Percentiles rank a stretch among this genome's conserved stretches.
These are phyloP conservation scores for Odontocolon sp. DNA, from an alignment of 2,888 invertebrate genomes.

Conservation along the genomic window DNA sequence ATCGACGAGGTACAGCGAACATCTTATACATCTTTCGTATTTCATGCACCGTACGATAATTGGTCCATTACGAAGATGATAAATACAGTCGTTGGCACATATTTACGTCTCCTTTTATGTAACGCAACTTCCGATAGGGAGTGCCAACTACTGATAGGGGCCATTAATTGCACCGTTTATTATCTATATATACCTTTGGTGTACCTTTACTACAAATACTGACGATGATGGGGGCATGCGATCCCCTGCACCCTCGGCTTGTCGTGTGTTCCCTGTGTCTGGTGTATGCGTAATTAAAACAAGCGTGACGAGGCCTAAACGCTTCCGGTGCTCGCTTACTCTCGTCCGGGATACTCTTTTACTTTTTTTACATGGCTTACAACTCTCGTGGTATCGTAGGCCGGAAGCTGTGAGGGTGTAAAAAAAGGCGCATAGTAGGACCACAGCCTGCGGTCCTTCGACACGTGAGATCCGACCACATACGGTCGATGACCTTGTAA, in stretches of 20 bases:
- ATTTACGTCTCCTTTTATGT: no score
- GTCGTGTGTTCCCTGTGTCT: conserved; percentile 51
- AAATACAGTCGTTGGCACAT: no score
- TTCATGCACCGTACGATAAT: no score
- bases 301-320: conserved; percentile 78
- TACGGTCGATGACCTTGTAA: conserved; percentile 54
- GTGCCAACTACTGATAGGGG: no score
- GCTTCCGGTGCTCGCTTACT: conserved; percentile 72
- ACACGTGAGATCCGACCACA: conserved; percentile 34
- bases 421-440: conserved; percentile 45
- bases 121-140: no score
- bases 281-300: conserved; percentile 72
- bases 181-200: not conserved
- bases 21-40: no score
- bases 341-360: conserved; percentile 6
- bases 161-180: no score
- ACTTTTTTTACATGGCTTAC: conserved; percentile 38
- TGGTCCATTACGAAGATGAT: no score
- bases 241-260: conserved; percentile 27
- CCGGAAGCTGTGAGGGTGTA: conserved; percentile 56
- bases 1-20: no score
- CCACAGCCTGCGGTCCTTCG: conserved; percentile 35
- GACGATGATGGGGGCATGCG: conserved; percentile 5
- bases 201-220: not conserved
- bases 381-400: conserved; percentile 8